A percentile compares a stretch with the other conserved stretches of the same genome.
These are phyloP conservation scores for Tenualosa ilisha DNA, from an alignment of 2,797 vertebrate species.

Conservation along the genomic window DNA sequence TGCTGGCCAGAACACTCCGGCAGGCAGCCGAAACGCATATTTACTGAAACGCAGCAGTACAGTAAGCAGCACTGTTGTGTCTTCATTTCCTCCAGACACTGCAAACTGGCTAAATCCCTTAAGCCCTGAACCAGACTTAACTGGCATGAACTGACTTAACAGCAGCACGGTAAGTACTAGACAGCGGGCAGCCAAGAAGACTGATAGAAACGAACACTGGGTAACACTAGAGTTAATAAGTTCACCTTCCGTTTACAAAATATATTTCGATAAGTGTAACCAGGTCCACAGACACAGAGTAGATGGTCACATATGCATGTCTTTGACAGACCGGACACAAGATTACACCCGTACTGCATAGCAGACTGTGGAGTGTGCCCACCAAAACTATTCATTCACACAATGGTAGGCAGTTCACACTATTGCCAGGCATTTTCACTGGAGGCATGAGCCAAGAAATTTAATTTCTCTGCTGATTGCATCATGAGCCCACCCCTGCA, in stretches of 20 bases:
- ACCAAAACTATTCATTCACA: background rate
- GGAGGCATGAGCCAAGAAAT: background rate
- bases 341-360: background rate
- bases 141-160: background rate
- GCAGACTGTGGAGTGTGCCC: background rate
- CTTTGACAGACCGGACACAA: background rate
- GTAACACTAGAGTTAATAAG: background rate
- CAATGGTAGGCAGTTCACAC: slow-evolving; percentile 13
- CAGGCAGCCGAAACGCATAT: background rate
- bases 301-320: background rate
- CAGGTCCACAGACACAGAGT: no score
- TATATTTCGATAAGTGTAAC: no score
- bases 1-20: background rate
- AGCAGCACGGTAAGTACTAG: background rate
- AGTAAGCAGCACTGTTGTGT: background rate
- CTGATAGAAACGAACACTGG: no score
- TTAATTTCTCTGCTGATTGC: background rate
- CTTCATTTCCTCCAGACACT: no score
- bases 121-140: no score
- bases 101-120: no score
- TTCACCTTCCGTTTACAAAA: background rate
- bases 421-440: slow-evolving; percentile 26
- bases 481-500: background rate
- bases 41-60: background rate
- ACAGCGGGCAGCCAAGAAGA: no score